Evolutionary conservation across 2,797 vertebrate genomes (phyloP).

Genomic region (Tragelaphus eurycerus): DNA sequence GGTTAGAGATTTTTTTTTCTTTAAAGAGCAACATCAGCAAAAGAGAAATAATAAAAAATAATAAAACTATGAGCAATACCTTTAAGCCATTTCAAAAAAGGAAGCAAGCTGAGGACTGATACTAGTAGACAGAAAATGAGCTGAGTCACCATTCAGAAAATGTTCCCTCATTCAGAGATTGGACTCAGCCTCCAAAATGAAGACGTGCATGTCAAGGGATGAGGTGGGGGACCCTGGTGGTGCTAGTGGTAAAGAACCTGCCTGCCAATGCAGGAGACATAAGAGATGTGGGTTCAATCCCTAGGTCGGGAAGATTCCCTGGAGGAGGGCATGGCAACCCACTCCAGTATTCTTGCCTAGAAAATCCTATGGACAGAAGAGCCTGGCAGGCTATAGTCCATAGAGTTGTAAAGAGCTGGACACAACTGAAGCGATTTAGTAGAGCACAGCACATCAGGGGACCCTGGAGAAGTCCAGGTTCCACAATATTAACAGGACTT

Average conservation of each 20-base stretch:
- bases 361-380: neutral
- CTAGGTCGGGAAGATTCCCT: neutral
- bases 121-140: neutral
- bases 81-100: neutral
- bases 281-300: neutral
- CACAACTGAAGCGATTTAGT: neutral
- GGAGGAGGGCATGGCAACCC: neutral
- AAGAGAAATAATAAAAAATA: neutral
- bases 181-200: neutral
- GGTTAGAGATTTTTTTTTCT: neutral
- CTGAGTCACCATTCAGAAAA: slow-evolving; percentile 40
- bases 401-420: neutral
- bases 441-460: neutral
- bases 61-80: neutral
- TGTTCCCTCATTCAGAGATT: neutral
- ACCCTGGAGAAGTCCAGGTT: neutral
- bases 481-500: neutral
- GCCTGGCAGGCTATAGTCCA: neutral
- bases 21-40: slow-evolving; percentile 29
- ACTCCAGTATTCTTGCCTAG: neutral
- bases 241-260: neutral
- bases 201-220: neutral
- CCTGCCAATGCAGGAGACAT: neutral
- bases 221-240: neutral
- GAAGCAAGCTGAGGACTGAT: slow-evolving; percentile 26